phyloP scores from a whole-genome alignment of 2,888 invertebrate genomes.

The Gastracanthus pulcherrimus region DNA sequence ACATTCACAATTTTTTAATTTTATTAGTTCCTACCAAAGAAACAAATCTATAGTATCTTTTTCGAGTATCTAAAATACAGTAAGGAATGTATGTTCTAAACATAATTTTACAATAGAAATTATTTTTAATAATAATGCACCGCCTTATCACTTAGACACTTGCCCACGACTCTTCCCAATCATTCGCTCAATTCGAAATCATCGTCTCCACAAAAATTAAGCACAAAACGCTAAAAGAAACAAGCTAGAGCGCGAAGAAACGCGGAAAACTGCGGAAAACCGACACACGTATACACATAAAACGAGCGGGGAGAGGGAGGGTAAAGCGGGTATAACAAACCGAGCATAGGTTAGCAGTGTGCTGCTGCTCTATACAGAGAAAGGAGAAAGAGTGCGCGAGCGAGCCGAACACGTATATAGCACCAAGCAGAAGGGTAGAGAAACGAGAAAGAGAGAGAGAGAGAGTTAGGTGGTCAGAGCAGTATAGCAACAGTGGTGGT shows the following conservation, averaged over 20 bases:
- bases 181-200: neutral
- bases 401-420: neutral
- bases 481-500: neutral
- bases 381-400: neutral
- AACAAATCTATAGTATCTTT: too few species aligned
- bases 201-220: neutral
- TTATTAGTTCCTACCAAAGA: too few species aligned
- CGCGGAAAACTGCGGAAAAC: constrained; percentile 27
- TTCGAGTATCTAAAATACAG: too few species aligned
- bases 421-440: neutral
- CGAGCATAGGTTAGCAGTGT: neutral
- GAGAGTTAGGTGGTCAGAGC: neutral
- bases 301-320: neutral
- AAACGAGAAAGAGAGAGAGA: neutral
- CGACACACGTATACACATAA: neutral
- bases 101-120: too few species aligned
- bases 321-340: neutral
- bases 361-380: neutral
- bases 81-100: too few species aligned
- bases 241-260: neutral
- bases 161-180: too few species aligned
- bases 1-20: too few species aligned
- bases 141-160: too few species aligned
- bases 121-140: too few species aligned
- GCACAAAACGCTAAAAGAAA: neutral